phyloP scores from a whole-genome alignment of 2,888 invertebrate genomes.

The Metacarcinus magister region DNA sequence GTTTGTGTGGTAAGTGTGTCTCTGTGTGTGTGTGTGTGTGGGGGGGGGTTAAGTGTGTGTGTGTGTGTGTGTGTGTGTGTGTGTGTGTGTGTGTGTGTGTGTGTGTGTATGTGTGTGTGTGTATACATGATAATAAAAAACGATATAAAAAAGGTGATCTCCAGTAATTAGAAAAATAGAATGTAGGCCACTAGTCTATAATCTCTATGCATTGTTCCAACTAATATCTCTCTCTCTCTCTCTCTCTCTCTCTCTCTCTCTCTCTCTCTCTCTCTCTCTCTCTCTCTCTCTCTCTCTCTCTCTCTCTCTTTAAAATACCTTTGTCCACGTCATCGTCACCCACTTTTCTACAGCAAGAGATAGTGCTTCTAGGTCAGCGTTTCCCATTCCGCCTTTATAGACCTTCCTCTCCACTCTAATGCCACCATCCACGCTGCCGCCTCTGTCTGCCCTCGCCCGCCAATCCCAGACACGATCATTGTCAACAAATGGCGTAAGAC shows the following conservation, averaged over 20 bases:
- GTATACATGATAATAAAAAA: no score
- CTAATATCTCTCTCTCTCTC: slow-evolving; percentile 31
- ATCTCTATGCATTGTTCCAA: no score
- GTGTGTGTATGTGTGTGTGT: slow-evolving; percentile 27
- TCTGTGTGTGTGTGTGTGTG: neutral
- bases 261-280: slow-evolving; percentile 51
- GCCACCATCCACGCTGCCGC: neutral
- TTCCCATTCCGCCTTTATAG: neutral
- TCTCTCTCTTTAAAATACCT: slow-evolving; percentile 28
- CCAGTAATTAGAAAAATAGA: no score
- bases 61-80: neutral
- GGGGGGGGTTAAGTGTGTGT: neutral
- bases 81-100: neutral
- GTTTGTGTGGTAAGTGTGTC: neutral
- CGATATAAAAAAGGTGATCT: no score
- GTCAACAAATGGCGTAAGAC: neutral
- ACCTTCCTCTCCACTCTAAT: neutral
- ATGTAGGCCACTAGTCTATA: no score
- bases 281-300: slow-evolving; percentile 48
- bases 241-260: slow-evolving; percentile 49
- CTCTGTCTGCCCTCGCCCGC: neutral
- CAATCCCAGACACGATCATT: neutral
- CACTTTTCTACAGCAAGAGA: neutral
- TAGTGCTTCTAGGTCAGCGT: neutral
- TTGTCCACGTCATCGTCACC: neutral